These are phyloP conservation scores for Helleia helle DNA, from an alignment of 2,888 invertebrate species.

Conservation along the genomic window DNA sequence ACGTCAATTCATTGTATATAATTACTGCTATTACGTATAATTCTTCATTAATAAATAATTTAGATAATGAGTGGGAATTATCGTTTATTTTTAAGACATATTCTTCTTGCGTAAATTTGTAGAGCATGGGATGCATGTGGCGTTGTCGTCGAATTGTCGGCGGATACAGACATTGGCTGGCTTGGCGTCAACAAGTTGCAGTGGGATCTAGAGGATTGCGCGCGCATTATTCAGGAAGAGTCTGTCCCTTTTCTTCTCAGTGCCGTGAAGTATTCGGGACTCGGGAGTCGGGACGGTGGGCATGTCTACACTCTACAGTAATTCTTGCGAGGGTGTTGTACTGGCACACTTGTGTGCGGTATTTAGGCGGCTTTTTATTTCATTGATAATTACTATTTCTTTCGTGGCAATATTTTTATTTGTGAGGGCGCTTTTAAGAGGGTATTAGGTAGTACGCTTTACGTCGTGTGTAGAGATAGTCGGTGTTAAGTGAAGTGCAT, in stretches of 20 bases:
- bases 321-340: no score
- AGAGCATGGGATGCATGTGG: background rate
- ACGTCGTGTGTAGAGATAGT: conserved; percentile 6
- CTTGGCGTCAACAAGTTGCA: conserved; percentile 37
- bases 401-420: no score
- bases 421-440: no score
- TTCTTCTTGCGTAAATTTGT: background rate
- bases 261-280: background rate
- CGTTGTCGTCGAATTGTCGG: background rate
- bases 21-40: no score
- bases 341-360: no score
- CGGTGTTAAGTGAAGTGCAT: conserved; percentile 56
- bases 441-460: no score
- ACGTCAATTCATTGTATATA: no score
- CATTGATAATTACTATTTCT: background rate
- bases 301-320: background rate
- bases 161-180: conserved; percentile 1
- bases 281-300: background rate
- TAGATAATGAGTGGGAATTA: no score
- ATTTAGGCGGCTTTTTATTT: background rate
- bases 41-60: no score
- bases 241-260: conserved; percentile 19
- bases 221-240: conserved; percentile 29
- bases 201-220: conserved; percentile 26
- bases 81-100: no score